Evolutionary conservation across 2,113 vertebrate species (phyloP).

Genomic region (Leuciscus idus): DNA sequence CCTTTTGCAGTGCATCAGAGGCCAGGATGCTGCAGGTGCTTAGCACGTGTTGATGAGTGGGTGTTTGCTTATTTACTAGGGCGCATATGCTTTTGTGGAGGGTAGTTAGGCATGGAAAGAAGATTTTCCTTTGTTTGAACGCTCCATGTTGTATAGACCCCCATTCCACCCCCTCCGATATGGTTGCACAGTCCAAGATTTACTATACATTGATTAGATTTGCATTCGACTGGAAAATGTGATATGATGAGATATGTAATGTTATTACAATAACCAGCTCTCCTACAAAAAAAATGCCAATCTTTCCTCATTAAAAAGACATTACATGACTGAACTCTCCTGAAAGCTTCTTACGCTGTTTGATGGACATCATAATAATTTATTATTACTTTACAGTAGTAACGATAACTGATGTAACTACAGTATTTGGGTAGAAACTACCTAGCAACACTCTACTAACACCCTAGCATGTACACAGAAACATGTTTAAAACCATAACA

Average conservation of each 20-base stretch:
- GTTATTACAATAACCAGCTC: constrained; percentile 36
- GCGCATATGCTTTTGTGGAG: constrained; percentile 51
- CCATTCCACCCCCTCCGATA: constrained; percentile 82
- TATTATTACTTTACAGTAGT: not conserved
- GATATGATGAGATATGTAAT: constrained; percentile 62
- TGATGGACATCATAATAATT: not conserved
- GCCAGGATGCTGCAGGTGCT: constrained; percentile 32
- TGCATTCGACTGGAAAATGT: constrained; percentile 91
- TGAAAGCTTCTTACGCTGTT: not conserved
- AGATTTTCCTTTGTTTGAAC: constrained; percentile 19
- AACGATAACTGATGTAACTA: not conserved
- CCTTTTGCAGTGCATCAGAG: constrained; percentile 32
- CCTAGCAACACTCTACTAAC: not conserved
- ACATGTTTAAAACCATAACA: not conserved
- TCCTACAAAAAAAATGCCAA: not conserved
- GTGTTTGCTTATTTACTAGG: constrained; percentile 14
- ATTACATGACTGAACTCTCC: not conserved
- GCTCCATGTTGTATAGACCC: constrained; percentile 67
- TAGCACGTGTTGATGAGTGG: constrained; percentile 40
- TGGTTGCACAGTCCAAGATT: constrained; percentile 83
- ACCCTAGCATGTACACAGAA: not conserved
- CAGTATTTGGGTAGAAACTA: not conserved
- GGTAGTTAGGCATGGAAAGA: constrained; percentile 31
- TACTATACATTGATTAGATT: constrained; percentile 98
- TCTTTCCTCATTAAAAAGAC: constrained; percentile 46